Evolutionary conservation across 2,888 invertebrate species (phyloP), one percentile per base, ranked within the genome.

Genomic region (Folsomia manolachei): DNA sequence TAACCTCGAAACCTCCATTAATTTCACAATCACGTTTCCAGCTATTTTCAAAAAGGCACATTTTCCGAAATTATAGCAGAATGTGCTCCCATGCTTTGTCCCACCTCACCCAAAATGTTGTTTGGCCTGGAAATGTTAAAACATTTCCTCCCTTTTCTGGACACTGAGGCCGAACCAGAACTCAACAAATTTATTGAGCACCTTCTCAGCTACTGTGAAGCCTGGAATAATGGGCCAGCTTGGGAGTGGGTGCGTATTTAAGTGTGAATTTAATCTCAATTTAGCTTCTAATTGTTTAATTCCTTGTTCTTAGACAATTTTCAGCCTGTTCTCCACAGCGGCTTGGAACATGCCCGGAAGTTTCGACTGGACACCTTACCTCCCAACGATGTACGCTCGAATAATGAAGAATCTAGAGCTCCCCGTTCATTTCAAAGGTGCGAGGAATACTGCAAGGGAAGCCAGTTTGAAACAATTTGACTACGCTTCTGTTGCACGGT

Each of bases 61-160:
- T 94, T 94, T 0, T 88, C 89, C 83, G 95, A 96, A 84, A 93
- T 97, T 82, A 84, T 97, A 69, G 92, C 90, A 70, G 91, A 93
- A 83, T 88, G 92, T 82, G 87, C 91, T 69, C 95, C 95, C 0
- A 87, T 87, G 80, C 84, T 96, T 69, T 92, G 91, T 82, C 93
- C 93, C 0, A 90, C 91, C 85, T 87, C 88, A 65, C 83, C 85
- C 2, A 85, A 87, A 66, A 82, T 83, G 80, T 79, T 81, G 23
- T 82, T 81, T 73, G 85, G 83, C 0, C 84, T 92, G 71, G 86
- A 88, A 75, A 87, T 89, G 81, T 84, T 94, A 72, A 89, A 90
- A 68, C 84, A 89, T 70, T 95, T 95, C 84, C 85, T 96, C 78
- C 95, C 95, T 0, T 88, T 91, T 19, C 85, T 87, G n/a, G 84